Evolutionary conservation across 23 tunicate species (phyloP).

Genomic region (Ascidia mentula): DNA sequence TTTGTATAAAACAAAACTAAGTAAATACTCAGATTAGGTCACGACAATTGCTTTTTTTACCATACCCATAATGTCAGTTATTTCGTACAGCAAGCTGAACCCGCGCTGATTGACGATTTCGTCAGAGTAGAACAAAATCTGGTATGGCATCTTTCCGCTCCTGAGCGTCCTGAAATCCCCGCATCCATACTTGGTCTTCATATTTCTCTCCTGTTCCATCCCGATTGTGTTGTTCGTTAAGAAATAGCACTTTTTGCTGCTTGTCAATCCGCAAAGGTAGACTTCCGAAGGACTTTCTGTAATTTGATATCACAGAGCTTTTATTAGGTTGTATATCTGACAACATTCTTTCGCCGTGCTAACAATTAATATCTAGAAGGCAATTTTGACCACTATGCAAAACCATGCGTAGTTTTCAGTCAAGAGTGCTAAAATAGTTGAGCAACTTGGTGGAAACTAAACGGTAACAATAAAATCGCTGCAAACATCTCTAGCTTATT

Average conservation of each 20-base stretch:
- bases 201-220: background rate
- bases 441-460: too few relatives aligned
- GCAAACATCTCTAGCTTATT: too few relatives aligned
- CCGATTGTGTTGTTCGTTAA: background rate
- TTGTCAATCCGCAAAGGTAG: background rate
- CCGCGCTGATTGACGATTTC: background rate
- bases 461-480: too few relatives aligned
- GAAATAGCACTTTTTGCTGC: background rate
- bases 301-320: too few relatives aligned
- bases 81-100: background rate
- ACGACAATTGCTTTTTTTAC: too few relatives aligned
- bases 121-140: background rate
- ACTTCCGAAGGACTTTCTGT: background rate
- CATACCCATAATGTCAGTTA: background rate
- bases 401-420: too few relatives aligned
- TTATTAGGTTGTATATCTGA: too few relatives aligned
- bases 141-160: background rate
- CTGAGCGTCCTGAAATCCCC: background rate
- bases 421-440: too few relatives aligned
- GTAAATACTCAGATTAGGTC: too few relatives aligned
- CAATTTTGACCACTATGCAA: background rate
- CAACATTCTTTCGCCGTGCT: too few relatives aligned
- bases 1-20: too few relatives aligned
- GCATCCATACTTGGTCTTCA: background rate
- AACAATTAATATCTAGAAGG: background rate